Conservation (phyloP, 2,888 invertebrate species). For the Xanthostigma xanthostigma region DNA sequence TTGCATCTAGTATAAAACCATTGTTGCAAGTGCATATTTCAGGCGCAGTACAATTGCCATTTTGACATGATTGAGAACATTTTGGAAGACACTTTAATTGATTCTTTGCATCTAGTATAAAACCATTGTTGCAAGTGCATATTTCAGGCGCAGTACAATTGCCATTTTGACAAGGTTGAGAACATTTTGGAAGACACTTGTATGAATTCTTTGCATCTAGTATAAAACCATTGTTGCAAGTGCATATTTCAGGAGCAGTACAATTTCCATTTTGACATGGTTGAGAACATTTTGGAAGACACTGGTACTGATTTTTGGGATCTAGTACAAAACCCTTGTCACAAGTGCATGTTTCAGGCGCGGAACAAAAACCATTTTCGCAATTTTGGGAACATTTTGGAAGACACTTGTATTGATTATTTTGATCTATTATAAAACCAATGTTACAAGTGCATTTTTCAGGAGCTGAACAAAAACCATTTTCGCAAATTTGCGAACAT, state of each 20-base stretch:
- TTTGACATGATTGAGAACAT: constrained; percentile 25
- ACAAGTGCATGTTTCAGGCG: constrained; percentile 2
- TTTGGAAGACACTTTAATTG: constrained; percentile 21
- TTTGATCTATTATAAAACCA: too few relatives aligned
- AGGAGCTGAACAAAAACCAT: too few relatives aligned
- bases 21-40: constrained; percentile 13
- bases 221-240: constrained; percentile 20
- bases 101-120: background rate
- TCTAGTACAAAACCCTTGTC: constrained; percentile 2
- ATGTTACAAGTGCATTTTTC: too few relatives aligned
- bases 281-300: constrained; percentile 17
- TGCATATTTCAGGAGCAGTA: constrained; percentile 23
- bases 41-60: constrained; percentile 23
- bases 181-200: constrained; percentile 17
- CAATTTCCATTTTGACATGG: constrained; percentile 24
- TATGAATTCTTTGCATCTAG: constrained; percentile 5
- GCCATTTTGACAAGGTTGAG: constrained; percentile 6
- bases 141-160: constrained; percentile 23
- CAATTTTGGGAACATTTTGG: background rate
- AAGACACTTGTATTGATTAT: too few relatives aligned
- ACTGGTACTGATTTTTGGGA: constrained; percentile 11
- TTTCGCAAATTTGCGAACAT: too few relatives aligned
- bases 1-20: constrained; percentile 8
- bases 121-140: constrained; percentile 42
- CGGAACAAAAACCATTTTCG: background rate